Base-by-base conservation (phyloP, 2,113 vertebrate genomes). In the Haemorhous mexicanus region DNA sequence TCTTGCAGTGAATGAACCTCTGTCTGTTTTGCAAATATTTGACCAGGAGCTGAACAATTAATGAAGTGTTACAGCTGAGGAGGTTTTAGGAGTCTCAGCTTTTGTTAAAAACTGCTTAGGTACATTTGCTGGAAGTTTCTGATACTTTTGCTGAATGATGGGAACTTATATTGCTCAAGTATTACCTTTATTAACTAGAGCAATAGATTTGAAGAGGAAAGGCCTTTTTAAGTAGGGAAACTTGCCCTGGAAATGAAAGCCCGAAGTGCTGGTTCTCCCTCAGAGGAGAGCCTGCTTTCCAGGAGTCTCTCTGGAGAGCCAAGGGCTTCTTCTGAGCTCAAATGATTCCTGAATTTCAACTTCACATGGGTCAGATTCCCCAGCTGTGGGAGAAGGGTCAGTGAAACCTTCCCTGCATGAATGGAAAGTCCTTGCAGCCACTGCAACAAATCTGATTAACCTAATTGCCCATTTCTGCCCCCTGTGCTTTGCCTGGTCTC, bases 381-480 rank as follows among this genome's bases (percentile, higher is more conserved):
- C 62, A 91, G 5, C 47, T 28, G 43, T 49, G 75, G 76, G 67
- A 94, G 70, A 41, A 70, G 59, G 69, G 37, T 24, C 16, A 88
- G 47, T 67, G 75, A 93, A 91, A 43, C 35, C 77, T 76, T 76
- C 56, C 55, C 73, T 84, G 55, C 37, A 35, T 50, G 85, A 91
- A 62, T 70, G 66, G 94, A 44, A 94, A 89, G 49, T 69, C 78
- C 79, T 61, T 92, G 90, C 80, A 91, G 79, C 24, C 72, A 61
- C 56, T 88, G 76, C 92, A 90, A 33, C 56, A 90, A 94, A 96
- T 90, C 79, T 90, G 78, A 82, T 95, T 91, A 94, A 55, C 75
- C 83, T 89, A 67, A 92, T 74, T 77, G 79, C 73, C 58, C 20
- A 32, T 64, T 80, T 58, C 68, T 85, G 73, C 56, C 56, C 83